Evolutionary conservation across 2,113 vertebrate genomes (phyloP), one percentile per base, ranked within the genome.

Genomic region (Gambusia affinis): DNA sequence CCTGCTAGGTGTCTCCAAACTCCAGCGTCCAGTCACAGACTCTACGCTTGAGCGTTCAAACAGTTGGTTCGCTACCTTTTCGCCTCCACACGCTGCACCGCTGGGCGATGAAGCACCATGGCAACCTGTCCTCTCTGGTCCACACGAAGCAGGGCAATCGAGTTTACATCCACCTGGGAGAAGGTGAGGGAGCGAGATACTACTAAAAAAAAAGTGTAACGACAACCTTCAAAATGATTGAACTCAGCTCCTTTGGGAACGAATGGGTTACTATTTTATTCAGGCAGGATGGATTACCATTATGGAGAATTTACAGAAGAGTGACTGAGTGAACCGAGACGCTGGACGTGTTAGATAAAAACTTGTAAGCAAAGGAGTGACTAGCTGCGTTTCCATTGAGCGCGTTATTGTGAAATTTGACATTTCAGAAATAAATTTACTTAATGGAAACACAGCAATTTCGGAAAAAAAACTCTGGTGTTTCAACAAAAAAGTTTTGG

Each of bases 71-170:
- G 1, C 73, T 95, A 2, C 95, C 94, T 0, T 87, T 89, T 70
- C 86, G 68, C 1, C 88, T 91, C 3, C 85, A 29, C 3, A 81
- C 78, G 0, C 88, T 95, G 31, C 85, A 94, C 15, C 93, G 76
- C 75, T 95, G 95, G 95, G 89, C 81, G 24, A 78, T 88, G 12
- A 91, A 82, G 19, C 87, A 85, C 30, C 91, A 94, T 0, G 80
- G 90, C 62, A 87, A 89, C 79, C 44, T 96, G 70, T 90, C 94
- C 27, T 96, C 95, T 27, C 72, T 96, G 76, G 94, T 83, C 29
- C 94, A 94, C 78, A 63, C 91, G 0, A 11, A 75, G 1, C 85
- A 73, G 0, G 91, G 90, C 67, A 94, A 95, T 64, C 88, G 60
- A 0, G 84, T 93, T 47, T 95, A 94, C 78, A 33, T 94, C 70